These are phyloP conservation scores for Chrysemys picta DNA, from an alignment of 2,113 vertebrate genomes.

Conservation along the genomic window DNA sequence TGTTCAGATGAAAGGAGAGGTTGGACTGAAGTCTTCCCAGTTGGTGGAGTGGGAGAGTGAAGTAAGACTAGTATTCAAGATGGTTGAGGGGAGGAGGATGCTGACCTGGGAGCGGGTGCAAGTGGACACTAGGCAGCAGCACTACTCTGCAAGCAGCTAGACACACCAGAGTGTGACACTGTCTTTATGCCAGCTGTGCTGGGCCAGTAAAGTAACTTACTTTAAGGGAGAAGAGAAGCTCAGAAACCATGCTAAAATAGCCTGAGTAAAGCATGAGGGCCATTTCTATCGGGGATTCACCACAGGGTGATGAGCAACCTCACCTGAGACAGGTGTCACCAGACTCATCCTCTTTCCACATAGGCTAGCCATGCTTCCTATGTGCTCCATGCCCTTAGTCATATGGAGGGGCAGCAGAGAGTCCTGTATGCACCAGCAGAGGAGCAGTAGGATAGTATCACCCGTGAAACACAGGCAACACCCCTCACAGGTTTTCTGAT, in stretches of 20 bases:
- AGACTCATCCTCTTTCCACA: neutral
- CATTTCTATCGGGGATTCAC: neutral
- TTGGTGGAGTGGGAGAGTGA: no score
- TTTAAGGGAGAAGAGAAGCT: neutral
- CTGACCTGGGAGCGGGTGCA: neutral
- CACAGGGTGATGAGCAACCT: neutral
- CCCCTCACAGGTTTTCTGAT: neutral
- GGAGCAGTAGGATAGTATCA: neutral
- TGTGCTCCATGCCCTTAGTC: rapidly evolving
- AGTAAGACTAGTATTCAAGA: neutral
- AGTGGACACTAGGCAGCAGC: neutral
- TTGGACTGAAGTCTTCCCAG: no score
- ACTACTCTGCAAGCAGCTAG: neutral
- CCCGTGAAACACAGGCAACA: neutral
- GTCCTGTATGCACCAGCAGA: neutral
- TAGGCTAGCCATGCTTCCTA: neutral
- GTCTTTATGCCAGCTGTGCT: neutral
- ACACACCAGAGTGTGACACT: neutral
- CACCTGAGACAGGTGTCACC: neutral
- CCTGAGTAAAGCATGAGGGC: neutral
- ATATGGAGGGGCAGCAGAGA: neutral
- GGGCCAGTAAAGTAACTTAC: neutral
- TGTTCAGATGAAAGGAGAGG: neutral
- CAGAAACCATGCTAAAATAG: neutral
- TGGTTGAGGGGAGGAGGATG: neutral